phyloP scores from a whole-genome alignment of 2,797 vertebrate genomes.

The Diglossa cyanea region DNA sequence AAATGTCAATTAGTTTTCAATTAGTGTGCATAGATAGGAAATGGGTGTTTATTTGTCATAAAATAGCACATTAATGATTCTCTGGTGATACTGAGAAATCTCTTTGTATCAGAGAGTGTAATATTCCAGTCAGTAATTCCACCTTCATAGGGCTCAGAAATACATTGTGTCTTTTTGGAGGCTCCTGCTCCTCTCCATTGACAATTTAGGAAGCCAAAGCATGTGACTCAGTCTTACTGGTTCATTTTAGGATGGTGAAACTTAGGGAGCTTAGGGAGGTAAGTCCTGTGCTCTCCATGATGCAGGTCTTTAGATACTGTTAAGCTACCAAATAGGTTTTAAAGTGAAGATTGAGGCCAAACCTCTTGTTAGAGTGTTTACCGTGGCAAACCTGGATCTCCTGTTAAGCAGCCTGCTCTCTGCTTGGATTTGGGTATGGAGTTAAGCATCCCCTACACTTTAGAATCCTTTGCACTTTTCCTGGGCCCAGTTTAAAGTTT shows the following conservation, averaged over 20 bases:
- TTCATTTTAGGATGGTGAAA: not conserved
- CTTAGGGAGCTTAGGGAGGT: not conserved
- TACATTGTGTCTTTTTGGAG: not conserved
- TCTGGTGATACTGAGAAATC: not conserved
- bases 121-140: not conserved
- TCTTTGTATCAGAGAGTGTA: not conserved
- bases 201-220: not conserved
- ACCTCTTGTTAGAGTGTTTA: not conserved
- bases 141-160: not conserved
- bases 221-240: not conserved
- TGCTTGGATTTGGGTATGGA: not conserved
- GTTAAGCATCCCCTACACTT: not conserved
- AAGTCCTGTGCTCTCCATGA: not conserved
- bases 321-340: not conserved
- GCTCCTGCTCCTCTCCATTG: not conserved
- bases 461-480: not conserved
- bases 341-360: not conserved
- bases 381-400: not conserved
- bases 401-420: not conserved
- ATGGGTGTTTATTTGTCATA: not conserved
- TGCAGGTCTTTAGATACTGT: not conserved
- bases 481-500: not conserved
- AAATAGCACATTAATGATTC: not conserved
- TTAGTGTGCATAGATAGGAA: not conserved
- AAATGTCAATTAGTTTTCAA: not conserved